These are phyloP conservation scores for Colletes gigas DNA, from an alignment of 1,140 invertebrate species.

Conservation along the genomic window DNA sequence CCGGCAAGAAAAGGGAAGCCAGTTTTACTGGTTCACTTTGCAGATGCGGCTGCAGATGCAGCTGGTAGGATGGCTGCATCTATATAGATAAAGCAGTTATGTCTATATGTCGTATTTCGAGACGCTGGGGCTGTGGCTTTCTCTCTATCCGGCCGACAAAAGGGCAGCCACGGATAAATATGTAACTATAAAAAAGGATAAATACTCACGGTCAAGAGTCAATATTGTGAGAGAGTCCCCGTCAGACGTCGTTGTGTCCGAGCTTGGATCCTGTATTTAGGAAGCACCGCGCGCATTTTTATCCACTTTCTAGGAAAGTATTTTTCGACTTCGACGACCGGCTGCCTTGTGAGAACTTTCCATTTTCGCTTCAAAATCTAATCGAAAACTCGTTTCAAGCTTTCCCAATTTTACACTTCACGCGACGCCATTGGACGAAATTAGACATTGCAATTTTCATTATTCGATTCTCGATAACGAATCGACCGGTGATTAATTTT, in stretches of 20 bases:
- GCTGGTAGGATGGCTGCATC: conserved; percentile 47
- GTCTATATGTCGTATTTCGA: conserved; percentile 62
- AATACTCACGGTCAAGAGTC: conserved; percentile 71
- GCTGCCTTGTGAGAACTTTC: background rate
- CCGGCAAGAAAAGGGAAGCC: conserved; percentile 44
- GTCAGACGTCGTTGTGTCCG: conserved; percentile 45
- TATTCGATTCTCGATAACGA: no score
- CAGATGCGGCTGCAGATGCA: conserved; percentile 64
- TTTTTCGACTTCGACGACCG: background rate
- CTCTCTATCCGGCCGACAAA: conserved; percentile 62
- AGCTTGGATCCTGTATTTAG: conserved; percentile 53
- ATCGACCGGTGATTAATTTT: no score
- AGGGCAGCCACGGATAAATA: conserved; percentile 63
- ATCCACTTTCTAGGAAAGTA: conserved; percentile 52
- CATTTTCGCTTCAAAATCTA: background rate
- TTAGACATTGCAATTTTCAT: no score
- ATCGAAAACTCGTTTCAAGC: no score
- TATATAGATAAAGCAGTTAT: conserved; percentile 63
- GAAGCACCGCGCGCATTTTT: conserved; percentile 55
- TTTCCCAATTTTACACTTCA: background rate
- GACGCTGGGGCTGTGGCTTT: conserved; percentile 52
- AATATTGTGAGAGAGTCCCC: conserved; percentile 70
- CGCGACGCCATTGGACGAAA: no score
- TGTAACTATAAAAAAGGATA: conserved; percentile 67
- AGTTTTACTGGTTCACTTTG: conserved; percentile 58